Evolutionary conservation across 2,113 vertebrate species (phyloP).

Genomic region (Dipodomys stephensi): DNA sequence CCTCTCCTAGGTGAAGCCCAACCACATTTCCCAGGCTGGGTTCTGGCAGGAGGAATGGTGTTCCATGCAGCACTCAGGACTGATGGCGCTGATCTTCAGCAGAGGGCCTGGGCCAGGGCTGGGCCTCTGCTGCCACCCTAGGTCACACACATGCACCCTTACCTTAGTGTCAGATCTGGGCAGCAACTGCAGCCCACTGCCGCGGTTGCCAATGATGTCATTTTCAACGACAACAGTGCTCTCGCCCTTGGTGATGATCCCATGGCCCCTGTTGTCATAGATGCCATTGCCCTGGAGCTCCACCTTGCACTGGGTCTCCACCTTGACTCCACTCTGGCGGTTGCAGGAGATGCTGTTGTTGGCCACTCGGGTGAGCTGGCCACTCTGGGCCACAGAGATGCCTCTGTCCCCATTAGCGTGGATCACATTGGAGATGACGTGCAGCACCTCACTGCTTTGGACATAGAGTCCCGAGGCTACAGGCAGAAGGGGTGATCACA

Average conservation of each 20-base stretch:
- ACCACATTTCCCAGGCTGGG: background rate
- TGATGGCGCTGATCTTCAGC: background rate
- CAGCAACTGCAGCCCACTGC: slow-evolving; percentile 90
- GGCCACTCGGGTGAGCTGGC: slow-evolving; percentile 90
- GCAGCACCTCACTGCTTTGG: slow-evolving; percentile 92
- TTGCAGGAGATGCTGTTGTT: slow-evolving; percentile 94
- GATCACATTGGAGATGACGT: slow-evolving; percentile 90
- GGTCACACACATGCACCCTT: background rate
- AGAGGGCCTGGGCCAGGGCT: background rate
- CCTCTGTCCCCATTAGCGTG: slow-evolving; percentile 89
- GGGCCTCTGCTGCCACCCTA: background rate
- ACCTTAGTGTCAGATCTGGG: slow-evolving; percentile 92
- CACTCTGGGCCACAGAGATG: slow-evolving; percentile 91
- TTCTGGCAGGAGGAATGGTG: background rate
- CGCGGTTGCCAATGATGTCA: slow-evolving; percentile 92
- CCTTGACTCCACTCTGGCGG: slow-evolving; percentile 88
- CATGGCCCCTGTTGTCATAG: slow-evolving; percentile 92
- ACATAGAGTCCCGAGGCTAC: slow-evolving; percentile 94
- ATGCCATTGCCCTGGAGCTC: slow-evolving; percentile 94
- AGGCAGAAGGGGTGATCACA: background rate
- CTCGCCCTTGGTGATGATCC: slow-evolving; percentile 89
- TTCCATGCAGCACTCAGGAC: background rate
- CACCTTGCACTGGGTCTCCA: slow-evolving; percentile 91
- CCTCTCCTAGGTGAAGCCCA: background rate
- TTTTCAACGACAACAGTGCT: slow-evolving; percentile 92